Evolutionary conservation across 2,113 vertebrate genomes (phyloP).

Genomic region (Conger conger): DNA sequence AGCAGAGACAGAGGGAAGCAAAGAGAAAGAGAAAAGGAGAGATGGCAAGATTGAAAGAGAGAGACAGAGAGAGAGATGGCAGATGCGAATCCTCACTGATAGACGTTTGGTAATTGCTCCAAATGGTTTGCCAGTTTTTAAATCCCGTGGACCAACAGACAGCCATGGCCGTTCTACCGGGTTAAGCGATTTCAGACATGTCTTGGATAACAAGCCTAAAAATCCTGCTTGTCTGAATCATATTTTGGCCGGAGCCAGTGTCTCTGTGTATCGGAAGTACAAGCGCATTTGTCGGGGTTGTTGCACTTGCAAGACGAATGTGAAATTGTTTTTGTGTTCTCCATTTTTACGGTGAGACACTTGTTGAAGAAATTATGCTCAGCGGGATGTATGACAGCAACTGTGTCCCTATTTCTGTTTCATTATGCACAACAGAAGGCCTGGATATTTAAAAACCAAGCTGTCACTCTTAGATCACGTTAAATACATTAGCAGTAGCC

Average conservation of each 20-base stretch:
- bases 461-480: neutral
- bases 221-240: conserved; percentile 34
- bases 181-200: conserved; percentile 43
- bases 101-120: neutral
- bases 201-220: conserved; percentile 43
- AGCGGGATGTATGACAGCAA: conserved; percentile 3
- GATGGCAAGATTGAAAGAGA: neutral
- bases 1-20: neutral
- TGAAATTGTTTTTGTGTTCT: conserved; percentile 14
- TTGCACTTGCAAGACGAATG: conserved; percentile 25
- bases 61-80: neutral
- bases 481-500: neutral
- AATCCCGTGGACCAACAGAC: conserved; percentile 30
- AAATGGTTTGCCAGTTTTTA: conserved; percentile 13
- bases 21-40: neutral
- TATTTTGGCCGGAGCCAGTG: conserved; percentile 22
- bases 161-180: conserved; percentile 36
- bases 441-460: neutral
- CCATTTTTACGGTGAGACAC: conserved; percentile 4
- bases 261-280: conserved; percentile 27
- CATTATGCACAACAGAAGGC: neutral
- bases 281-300: conserved; percentile 32
- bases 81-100: neutral
- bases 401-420: neutral
- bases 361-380: conserved; percentile 7